Base-by-base conservation (phyloP, 2,888 invertebrate genomes). In the Tetrapedia diversipes region DNA sequence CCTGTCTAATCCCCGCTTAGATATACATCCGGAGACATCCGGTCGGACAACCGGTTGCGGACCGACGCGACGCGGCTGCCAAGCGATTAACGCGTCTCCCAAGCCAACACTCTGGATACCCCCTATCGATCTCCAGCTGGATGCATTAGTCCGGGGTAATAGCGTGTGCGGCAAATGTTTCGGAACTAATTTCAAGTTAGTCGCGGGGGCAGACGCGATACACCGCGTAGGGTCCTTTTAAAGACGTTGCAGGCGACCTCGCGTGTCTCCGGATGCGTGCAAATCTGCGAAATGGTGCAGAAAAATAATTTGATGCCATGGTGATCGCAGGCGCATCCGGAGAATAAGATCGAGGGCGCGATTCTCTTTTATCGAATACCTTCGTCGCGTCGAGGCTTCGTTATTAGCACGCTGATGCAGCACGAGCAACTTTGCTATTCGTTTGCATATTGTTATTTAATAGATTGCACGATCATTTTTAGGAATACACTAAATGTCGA, bases 111-210 rank as follows among this genome's bases (percentile, higher is more conserved):
- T 19, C 14, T 14, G 10, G 41, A 57, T 57, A 64, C 24, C 37
- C 45, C 80, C 51, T 39, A 86, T 86, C 82, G 88, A 88, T 84
- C 86, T 84, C 73, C 69, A 78, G 74, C 68, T n/a, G 34, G 80
- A 81, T 82, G 85, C 86, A 84, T 87, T 85, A 85, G 83, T 82
- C 81, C 24, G 76, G 77, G 77, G 80, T 73, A n/a, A n/a, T n/a
- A 80, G 85, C 84, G 86, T 85, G 87, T 81, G 80, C 83, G 47
- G 47, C 88, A 87, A 89, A 88, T 88, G 89, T 89, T 90, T 87
- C 84, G 87, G 84, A 90, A 90, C 89, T 90, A 90, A 90, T 90
- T 90, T 89, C 88, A 90, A 90, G 88, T 89, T 89, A 80, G 85
- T 75, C 82, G 79, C 80, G 81, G 16, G 56, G 77, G 80, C 80